A percentile compares a stretch with the other conserved stretches of the same genome.
Conservation (phyloP, 2,888 invertebrate genomes). For the Dicranocentrus wangi region DNA sequence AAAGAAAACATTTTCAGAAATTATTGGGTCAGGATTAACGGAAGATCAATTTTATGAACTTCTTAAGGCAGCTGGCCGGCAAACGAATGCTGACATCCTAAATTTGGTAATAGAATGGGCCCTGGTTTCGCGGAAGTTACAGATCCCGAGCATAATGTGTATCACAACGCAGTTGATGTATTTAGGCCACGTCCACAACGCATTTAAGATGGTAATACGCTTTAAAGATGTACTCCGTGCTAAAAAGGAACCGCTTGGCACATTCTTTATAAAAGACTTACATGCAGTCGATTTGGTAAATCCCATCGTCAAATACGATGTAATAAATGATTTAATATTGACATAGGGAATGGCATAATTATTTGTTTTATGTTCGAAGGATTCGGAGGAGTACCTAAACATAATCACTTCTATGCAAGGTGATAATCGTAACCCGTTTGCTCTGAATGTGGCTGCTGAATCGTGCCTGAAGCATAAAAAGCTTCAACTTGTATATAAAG, state of each 20-base stretch:
- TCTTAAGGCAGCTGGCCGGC: slow-evolving; percentile 51
- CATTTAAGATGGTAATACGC: slow-evolving; percentile 30
- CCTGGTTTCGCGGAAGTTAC: slow-evolving; percentile 13
- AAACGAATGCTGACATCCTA: background rate
- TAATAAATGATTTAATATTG: too few species aligned
- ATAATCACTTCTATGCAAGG: slow-evolving; percentile 27
- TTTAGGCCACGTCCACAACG: slow-evolving; percentile 31
- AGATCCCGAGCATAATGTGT: slow-evolving; percentile 19
- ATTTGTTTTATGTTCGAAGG: too few species aligned
- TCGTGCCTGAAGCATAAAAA: slow-evolving; percentile 53
- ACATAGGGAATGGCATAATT: too few species aligned
- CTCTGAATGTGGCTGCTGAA: slow-evolving; percentile 62
- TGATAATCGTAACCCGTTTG: slow-evolving; percentile 42
- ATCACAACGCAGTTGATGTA: slow-evolving; percentile 18
- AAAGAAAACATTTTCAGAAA: slow-evolving; percentile 26
- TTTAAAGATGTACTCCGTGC: slow-evolving; percentile 13
- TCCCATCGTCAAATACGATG: too few species aligned
- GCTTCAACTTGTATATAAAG: slow-evolving; percentile 16
- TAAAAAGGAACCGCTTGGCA: slow-evolving; percentile 33
- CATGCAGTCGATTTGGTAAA: slow-evolving; percentile 2
- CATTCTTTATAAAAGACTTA: slow-evolving; percentile 58
- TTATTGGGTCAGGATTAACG: background rate
- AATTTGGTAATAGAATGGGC: slow-evolving; percentile 24
- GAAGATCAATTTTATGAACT: slow-evolving; percentile 59
- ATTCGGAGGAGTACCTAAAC: slow-evolving; percentile 18